phyloP scores from a whole-genome alignment of 1,140 invertebrate species.

The Formica selysi region DNA sequence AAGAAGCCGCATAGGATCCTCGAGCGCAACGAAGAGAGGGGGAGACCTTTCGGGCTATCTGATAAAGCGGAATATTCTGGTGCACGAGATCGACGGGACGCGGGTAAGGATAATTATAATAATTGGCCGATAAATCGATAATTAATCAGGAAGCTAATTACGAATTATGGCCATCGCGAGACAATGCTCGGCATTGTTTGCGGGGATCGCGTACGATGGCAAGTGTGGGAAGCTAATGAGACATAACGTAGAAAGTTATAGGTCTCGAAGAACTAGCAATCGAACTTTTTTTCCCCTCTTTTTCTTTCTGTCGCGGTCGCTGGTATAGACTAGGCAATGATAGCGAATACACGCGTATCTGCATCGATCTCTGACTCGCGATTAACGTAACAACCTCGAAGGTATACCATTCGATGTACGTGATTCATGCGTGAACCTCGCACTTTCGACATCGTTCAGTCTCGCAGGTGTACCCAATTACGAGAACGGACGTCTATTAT shows the following conservation, averaged over 20 bases:
- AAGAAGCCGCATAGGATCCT: slow-evolving; percentile 39
- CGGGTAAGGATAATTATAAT: slow-evolving; percentile 78
- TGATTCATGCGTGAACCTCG: slow-evolving; percentile 75
- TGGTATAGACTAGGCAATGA: slow-evolving; percentile 47
- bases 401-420: slow-evolving; percentile 57
- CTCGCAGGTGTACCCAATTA: slow-evolving; percentile 74
- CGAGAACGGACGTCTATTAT: slow-evolving; percentile 68
- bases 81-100: slow-evolving; percentile 70
- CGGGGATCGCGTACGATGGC: slow-evolving; percentile 54
- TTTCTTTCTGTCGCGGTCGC: slow-evolving; percentile 35
- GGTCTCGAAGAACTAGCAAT: slow-evolving; percentile 69
- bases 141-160: slow-evolving; percentile 85
- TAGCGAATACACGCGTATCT: slow-evolving; percentile 59
- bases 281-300: slow-evolving; percentile 31
- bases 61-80: slow-evolving; percentile 71
- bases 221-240: slow-evolving; percentile 84
- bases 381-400: slow-evolving; percentile 73
- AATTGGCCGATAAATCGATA: slow-evolving; percentile 85
- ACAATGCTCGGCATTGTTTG: slow-evolving; percentile 81
- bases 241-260: slow-evolving; percentile 80
- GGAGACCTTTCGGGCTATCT: slow-evolving; percentile 76
- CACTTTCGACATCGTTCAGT: slow-evolving; percentile 75
- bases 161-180: slow-evolving; percentile 81
- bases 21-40: slow-evolving; percentile 23
- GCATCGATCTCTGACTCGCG: slow-evolving; percentile 68